These are phyloP conservation scores for Drosophila sulfurigaster DNA, from an alignment of 1,140 invertebrate species.

Conservation along the genomic window DNA sequence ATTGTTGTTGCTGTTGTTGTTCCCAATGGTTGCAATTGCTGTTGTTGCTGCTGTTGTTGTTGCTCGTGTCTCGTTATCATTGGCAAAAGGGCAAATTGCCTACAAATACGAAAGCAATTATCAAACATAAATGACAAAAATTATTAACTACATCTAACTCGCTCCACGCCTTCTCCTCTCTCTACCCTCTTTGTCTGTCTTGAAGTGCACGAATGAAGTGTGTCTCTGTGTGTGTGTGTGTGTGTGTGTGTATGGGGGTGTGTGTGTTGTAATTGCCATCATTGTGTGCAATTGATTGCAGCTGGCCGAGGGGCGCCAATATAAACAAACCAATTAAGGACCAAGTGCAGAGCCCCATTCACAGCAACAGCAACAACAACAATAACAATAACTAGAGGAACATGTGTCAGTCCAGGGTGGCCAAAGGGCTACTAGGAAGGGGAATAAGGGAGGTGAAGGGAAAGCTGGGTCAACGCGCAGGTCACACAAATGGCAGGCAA, in stretches of 20 bases:
- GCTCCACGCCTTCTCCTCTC: too few species aligned
- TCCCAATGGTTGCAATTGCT: neutral
- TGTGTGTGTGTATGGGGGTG: neutral
- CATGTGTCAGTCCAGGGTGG: conserved; percentile 34
- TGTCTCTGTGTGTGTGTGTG: neutral
- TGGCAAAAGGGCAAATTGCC: conserved; percentile 77
- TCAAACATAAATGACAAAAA: conserved; percentile 78
- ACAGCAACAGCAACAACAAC: conserved; percentile 30
- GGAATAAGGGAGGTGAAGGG: conserved; percentile 7
- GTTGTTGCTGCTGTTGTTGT: conserved; percentile 9
- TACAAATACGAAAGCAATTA: conserved; percentile 79
- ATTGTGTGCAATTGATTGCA: conserved; percentile 82
- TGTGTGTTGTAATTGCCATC: conserved; percentile 71
- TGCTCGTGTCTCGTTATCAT: conserved; percentile 65
- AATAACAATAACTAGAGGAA: conserved; percentile 24
- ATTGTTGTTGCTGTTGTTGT: neutral
- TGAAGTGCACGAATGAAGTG: conserved; percentile 19
- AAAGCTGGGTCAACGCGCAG: conserved; percentile 49
- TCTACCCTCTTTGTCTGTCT: conserved; percentile 5
- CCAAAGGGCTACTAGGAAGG: too few species aligned
- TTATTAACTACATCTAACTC: conserved; percentile 67
- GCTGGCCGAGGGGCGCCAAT: conserved; percentile 75
- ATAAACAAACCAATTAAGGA: conserved; percentile 81
- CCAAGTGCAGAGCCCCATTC: conserved; percentile 61
- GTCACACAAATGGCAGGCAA: conserved; percentile 82